Evolutionary conservation across 2,797 vertebrate genomes (phyloP), one percentile per base, ranked within the genome.

Genomic region (Microctenopoma stevenorrisi): DNA sequence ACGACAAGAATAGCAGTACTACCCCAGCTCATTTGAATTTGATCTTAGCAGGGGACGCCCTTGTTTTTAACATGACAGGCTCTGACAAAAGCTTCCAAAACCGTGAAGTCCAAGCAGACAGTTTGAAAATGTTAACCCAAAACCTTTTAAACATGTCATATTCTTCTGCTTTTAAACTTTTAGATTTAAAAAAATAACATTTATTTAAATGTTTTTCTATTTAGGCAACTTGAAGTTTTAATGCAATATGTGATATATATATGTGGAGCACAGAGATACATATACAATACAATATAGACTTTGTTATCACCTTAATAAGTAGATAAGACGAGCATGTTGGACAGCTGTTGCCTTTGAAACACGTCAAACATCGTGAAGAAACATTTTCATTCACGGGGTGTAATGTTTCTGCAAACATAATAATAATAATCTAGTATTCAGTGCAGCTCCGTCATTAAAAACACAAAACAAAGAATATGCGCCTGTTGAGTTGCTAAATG

Each of bases 1-100:
- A 65, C 83, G 67, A 43, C 72, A 79, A 56, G 73, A 88, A 86
- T 51, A 77, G 60, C 58, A 37, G 13, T 60, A 78, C 68, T 47
- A 79, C 66, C 63, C 14, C 62, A 65, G 72, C 76, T 74, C 69
- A 68, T 79, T 68, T 78, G 43, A 83, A 84, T 81, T 62, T n/a
- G 84, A 83, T 81, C 84, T 80, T 10, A 40, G 47, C 57, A 7
- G 65, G 72, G 25, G n/a, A 71, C 66, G 43, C 76, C 76, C 83
- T 66, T 71, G 56, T 78, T 68, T 14, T 78, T 74, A 55, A 49
- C 60, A 30, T 37, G 42, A 46, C 42, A 15, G 14, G 33, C 35
- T 65, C 43, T 51, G 16, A 37, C 44, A 61, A 37, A 62, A n/a
- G 28, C 25, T 59, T 26, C 35, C 43, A 16, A 12, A 42, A 54